phyloP scores from a whole-genome alignment of 2,113 vertebrate species.

The Lampris incognitus region DNA sequence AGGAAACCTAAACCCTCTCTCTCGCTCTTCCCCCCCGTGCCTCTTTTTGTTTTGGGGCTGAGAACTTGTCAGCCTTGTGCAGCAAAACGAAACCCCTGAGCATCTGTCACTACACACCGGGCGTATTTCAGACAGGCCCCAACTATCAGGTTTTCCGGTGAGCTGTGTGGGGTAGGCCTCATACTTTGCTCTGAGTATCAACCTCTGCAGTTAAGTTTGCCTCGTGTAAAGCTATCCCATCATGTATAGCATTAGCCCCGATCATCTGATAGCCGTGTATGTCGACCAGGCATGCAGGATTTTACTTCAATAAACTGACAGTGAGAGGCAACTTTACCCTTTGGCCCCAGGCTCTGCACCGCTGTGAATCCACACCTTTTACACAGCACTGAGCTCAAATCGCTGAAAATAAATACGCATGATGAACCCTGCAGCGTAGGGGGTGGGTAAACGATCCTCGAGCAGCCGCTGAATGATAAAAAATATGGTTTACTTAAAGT shows the following conservation, averaged over 20 bases:
- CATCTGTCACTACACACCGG: slow-evolving; percentile 10
- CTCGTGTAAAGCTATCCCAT: slow-evolving; percentile 35
- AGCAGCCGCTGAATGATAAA: background rate
- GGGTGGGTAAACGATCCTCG: background rate
- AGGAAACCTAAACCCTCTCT: slow-evolving; percentile 69
- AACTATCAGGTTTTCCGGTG: slow-evolving; percentile 54
- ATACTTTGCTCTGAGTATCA: slow-evolving; percentile 29
- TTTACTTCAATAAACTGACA: slow-evolving; percentile 23
- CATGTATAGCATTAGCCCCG: slow-evolving; percentile 30
- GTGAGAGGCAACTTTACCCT: slow-evolving; percentile 22
- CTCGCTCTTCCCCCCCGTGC: background rate
- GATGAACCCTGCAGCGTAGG: background rate
- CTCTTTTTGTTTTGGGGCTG: background rate
- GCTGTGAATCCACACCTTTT: background rate
- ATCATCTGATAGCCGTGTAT: slow-evolving; percentile 37
- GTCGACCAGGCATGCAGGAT: slow-evolving; percentile 34
- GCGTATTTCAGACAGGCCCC: slow-evolving; percentile 60
- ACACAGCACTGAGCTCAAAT: slow-evolving; percentile 10
- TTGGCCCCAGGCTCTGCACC: slow-evolving; percentile 20
- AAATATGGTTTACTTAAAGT: too few relatives aligned
- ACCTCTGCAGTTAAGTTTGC: slow-evolving; percentile 12
- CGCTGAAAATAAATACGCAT: background rate
- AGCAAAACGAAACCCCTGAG: background rate
- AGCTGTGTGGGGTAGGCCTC: slow-evolving; percentile 35
- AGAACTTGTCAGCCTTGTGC: slow-evolving; percentile 8